Evolutionary conservation across 2,113 vertebrate species (phyloP).

Genomic region (Rhea pennata): DNA sequence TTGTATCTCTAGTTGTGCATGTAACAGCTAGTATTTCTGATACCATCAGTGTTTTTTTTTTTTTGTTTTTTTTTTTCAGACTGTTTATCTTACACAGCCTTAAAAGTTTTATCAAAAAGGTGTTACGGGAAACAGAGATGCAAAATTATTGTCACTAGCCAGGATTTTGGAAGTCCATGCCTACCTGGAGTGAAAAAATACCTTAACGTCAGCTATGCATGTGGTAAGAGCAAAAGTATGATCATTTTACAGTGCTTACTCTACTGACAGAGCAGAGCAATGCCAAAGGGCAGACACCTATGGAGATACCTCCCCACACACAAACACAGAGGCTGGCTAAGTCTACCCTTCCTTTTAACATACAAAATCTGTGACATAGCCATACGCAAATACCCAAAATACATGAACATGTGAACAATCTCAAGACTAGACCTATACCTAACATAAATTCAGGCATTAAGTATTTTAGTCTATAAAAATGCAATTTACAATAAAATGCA

Average conservation of each 20-base stretch:
- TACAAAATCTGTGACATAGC: neutral
- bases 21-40: neutral
- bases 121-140: constrained; percentile 93
- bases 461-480: neutral
- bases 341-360: neutral
- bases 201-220: constrained; percentile 90
- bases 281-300: neutral
- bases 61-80: constrained; percentile 78
- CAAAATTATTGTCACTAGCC: constrained; percentile 80
- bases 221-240: constrained; percentile 80
- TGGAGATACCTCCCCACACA: neutral
- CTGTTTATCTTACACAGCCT: constrained; percentile 87
- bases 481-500: neutral
- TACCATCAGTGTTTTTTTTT: neutral
- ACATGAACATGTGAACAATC: accelerated
- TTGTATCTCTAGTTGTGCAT: neutral
- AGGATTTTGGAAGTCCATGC: constrained; percentile 90
- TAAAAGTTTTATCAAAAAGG: constrained; percentile 84
- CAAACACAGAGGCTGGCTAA: neutral
- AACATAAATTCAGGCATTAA: neutral
- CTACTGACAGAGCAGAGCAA: neutral
- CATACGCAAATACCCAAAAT: neutral
- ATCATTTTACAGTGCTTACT: neutral
- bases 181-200: constrained; percentile 91
- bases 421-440: neutral